These are phyloP conservation scores for Nephrotoma appendiculata DNA, from an alignment of 2,888 invertebrate genomes.

Conservation along the genomic window DNA sequence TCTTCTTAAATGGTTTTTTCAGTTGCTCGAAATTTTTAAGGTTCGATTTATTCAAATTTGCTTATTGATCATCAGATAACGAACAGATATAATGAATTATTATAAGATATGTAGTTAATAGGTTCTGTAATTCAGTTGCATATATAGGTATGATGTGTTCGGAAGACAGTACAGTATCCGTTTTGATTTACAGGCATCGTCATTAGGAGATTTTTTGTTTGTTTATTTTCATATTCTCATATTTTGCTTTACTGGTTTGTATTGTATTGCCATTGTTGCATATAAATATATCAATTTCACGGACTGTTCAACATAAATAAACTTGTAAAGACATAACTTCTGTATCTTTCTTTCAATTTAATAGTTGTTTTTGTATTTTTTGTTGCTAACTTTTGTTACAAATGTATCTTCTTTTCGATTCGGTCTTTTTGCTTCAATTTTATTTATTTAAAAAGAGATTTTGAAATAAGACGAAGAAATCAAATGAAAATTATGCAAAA, in stretches of 20 bases:
- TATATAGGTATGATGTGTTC: too few relatives aligned
- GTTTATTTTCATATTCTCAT: neutral
- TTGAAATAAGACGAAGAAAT: neutral
- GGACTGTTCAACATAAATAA: neutral
- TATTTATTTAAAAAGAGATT: neutral
- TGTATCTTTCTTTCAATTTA: neutral
- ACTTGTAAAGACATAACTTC: slow-evolving; percentile 4
- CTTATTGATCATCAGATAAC: neutral
- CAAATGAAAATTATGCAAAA: neutral
- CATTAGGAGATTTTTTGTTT: neutral
- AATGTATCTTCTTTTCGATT: neutral
- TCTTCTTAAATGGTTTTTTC: neutral
- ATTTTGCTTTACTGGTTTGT: neutral
- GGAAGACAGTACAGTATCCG: too few relatives aligned
- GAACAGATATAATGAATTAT: too few relatives aligned
- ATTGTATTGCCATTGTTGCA: neutral
- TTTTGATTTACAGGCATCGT: neutral
- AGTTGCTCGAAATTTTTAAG: neutral
- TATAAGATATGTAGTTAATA: too few relatives aligned
- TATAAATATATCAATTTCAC: neutral
- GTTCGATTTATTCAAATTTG: neutral
- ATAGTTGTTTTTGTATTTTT: neutral
- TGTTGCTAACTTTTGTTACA: neutral
- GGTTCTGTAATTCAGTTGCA: too few relatives aligned
- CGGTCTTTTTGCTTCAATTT: neutral